Base-by-base conservation (phyloP, 2,113 vertebrate species). In the Burhinus oedicnemus region DNA sequence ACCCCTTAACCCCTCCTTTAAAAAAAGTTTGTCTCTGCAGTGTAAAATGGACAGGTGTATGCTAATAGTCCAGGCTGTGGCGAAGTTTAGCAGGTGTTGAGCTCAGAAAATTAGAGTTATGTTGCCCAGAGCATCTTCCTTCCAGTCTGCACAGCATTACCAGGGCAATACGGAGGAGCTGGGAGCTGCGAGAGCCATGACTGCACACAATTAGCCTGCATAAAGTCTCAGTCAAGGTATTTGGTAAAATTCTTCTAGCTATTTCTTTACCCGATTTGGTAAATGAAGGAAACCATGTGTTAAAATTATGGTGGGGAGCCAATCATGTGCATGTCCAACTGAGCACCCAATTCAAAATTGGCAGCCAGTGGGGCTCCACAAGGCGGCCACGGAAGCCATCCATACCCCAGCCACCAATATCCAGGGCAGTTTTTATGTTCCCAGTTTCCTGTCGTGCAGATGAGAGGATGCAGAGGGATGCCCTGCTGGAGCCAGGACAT, bases 201-300 rank as follows among this genome's bases (percentile, higher is more conserved):
- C 34, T 76, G 75, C 71, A 26, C 42, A 45, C 36, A 3, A 55
- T 34, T 5, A 77, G 17, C 70, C 44, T 7, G 10, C 2, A 16
- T 11, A 17, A 76, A 94, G 75, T 70, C 77, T 62, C 57, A 64
- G 45, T 40, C 27, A 70, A 77, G 22, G 22, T 34, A 70, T 19
- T 79, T 65, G 90, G 65, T 84, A 71, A 95, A 85, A 72, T 25
- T 76, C 40, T 66, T 81, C 83, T 45, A 57, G 25, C 20, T 18
- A 58, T 65, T 94, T 89, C 25, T 79, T 82, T 92, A 55, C 62
- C 51, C 34, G 40, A 36, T 89, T 87, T 54, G 32, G 32, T 69
- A 93, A 82, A 89, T 80, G 84, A 93, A 89, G 57, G 76, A 74
- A 81, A 90, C 66, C 40, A 36, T 0, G 0, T 36, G 26, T 76